Base-by-base conservation (phyloP, 2,888 invertebrate species). In the Drosophila ustulata region DNA sequence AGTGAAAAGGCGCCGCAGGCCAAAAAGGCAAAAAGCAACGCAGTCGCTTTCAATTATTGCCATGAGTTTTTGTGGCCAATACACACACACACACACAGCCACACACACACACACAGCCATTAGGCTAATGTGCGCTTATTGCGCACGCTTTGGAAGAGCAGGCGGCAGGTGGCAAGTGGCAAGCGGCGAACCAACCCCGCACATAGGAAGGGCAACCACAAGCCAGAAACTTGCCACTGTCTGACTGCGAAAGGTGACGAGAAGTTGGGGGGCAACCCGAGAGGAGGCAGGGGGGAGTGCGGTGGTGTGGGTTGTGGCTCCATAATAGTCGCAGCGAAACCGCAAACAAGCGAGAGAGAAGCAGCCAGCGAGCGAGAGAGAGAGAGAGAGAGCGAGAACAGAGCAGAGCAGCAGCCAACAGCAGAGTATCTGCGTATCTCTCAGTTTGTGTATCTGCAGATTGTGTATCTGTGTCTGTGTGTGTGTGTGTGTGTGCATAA, bases 121-220 rank as follows among this genome's bases (percentile, higher is more conserved):
- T 87, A 87, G 84, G 87, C 76, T 89, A 90, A 89, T 88, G 89
- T 86, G 82, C 77, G 84, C 78, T 86, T 86, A 89, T 89, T 89
- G 88, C 88, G 88, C 88, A 89, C 75, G 89, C 87, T 88, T 89
- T 83, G 83, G 72, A 83, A 75, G 75, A 77, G 39, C 18, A 41
- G 39, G 39, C 7, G 71, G 49, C 46, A 64, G 23, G 79, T 69
- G 68, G 73, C 65, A 80, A 79, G 57, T 23, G 13, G 56, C 45
- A 43, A 43, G 67, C 51, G 13, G 39, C 39, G 52, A 71, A 69
- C 30, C 66, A 66, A 77, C 71, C 69, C 69, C 64, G 65, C 34
- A 37, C 28, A 37, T 7, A 26, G n/a, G 45, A n/a, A 32, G 55
- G 7, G 43, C 7, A 65, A 73, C 88, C 83, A 68, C 89, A 85